Base-by-base conservation (phyloP, 2,797 vertebrate species). In the Natrix natrix region DNA sequence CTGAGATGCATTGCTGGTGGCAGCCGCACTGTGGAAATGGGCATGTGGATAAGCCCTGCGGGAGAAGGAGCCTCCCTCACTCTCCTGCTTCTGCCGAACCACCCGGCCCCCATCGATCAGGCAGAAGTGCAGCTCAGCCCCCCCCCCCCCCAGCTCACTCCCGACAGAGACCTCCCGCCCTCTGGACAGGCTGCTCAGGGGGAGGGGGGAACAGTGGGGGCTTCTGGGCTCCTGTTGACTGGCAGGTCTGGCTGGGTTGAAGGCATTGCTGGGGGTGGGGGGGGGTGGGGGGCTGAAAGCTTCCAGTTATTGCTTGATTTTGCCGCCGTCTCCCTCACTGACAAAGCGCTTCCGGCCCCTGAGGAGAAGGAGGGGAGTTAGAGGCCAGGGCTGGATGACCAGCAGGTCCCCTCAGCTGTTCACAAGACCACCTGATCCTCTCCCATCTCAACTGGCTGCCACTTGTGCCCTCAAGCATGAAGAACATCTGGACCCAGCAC, bases 331-430 rank as follows among this genome's bases (percentile, higher is more conserved):
- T 22, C 98, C 98, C 96, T 98, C 98, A 1, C 98, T 99, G 87
- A 99, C 98, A 89, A 98, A 98, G 43, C 98, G 98, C 94, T 99
- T 99, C 37, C 98, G 97, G 95, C 98, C 98, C 97, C 98, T 99
- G 91, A 83, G 94, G 17, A 8, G 60, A 8, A 4, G 20, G 14
- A 59, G 43, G 2, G 20, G 16, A 8, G 57, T 37, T 1, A 83
- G 74, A 13, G 1, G 5, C 5, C 1, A 2, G 12, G 3, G 5
- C 2, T 10, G 55, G 8, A 17, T 1, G 12, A 17, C 37, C 13
- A 52, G 0, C 1, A 0, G 1, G 11, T 2, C 20, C 2, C 55
- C 14, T 12, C 5, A 8, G 17, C 88, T 57, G 26, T 52, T 57
- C 1, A 1, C 26, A 57, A 13, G 83, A 32, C 24, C 87, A 32